Percentiles rank a stretch among this genome's conserved stretches.
Evolutionary conservation across 1,140 invertebrate species (phyloP).

Genomic region (Campoletis sonorensis): DNA sequence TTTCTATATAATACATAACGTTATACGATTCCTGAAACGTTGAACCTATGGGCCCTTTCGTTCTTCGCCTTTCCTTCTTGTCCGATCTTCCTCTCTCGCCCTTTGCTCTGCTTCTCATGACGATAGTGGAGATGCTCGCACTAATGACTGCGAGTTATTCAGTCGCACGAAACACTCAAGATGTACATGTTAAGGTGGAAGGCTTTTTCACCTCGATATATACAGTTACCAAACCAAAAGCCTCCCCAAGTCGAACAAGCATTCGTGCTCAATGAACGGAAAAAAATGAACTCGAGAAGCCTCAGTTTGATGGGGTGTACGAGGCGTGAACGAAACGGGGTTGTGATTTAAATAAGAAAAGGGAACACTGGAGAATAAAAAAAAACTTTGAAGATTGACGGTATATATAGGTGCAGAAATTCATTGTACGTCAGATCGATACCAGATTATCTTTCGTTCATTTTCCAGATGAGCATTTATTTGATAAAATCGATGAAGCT

Average conservation of each 20-base stretch:
- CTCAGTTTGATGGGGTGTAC: background rate
- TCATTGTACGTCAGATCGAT: background rate
- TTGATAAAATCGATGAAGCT: too few relatives aligned
- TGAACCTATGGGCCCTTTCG: background rate
- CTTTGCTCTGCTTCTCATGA: constrained; percentile 47
- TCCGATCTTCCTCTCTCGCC: background rate
- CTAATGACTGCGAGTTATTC: constrained; percentile 73
- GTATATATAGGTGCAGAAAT: background rate
- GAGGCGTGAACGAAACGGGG: background rate
- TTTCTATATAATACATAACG: constrained; percentile 47
- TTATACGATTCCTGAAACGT: constrained; percentile 49
- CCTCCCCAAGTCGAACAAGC: background rate
- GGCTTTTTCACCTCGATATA: background rate
- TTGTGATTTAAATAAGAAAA: constrained; percentile 17
- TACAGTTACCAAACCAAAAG: constrained; percentile 3
- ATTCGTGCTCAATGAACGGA: constrained; percentile 15
- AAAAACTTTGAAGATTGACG: background rate
- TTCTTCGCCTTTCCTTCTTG: constrained; percentile 5
- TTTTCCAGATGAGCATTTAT: too few relatives aligned
- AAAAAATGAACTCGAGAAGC: constrained; percentile 13
- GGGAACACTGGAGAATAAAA: background rate
- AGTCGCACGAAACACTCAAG: constrained; percentile 63
- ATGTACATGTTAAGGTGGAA: background rate
- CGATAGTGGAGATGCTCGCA: constrained; percentile 56
- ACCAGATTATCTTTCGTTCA: background rate